These are phyloP conservation scores for Myotis planiceps DNA, from an alignment of 2,797 vertebrate species.

Conservation along the genomic window DNA sequence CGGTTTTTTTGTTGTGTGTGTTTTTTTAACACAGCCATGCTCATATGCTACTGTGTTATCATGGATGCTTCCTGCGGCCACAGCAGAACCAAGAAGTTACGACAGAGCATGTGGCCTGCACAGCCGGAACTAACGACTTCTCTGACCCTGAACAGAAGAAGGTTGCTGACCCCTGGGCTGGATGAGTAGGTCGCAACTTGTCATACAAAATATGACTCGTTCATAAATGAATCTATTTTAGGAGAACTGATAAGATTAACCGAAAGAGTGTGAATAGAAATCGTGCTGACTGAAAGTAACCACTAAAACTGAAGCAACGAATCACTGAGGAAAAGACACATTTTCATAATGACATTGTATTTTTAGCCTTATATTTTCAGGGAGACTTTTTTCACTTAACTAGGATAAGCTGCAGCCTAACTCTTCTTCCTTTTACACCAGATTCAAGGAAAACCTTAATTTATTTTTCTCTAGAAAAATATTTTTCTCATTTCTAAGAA, in stretches of 20 bases:
- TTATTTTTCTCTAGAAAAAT: not conserved
- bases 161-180: not conserved
- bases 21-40: not conserved
- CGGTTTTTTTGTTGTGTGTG: not conserved
- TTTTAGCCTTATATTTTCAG: conserved; percentile 9
- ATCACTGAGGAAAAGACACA: not conserved
- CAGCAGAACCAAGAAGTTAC: not conserved
- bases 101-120: not conserved
- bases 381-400: not conserved
- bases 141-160: not conserved
- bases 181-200: not conserved
- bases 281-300: not conserved
- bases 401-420: not conserved
- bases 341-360: not conserved
- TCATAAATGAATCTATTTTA: not conserved
- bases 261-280: not conserved
- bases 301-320: not conserved
- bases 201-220: not conserved
- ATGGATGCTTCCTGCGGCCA: not conserved
- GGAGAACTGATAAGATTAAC: not conserved
- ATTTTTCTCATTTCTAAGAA: not conserved
- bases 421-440: not conserved
- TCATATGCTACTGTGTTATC: not conserved
- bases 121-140: not conserved
- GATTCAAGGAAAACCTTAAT: not conserved